Evolutionary conservation across 1,140 invertebrate species (phyloP), one percentile per base, ranked within the genome.

Genomic region (Amphibalanus amphitrite): DNA sequence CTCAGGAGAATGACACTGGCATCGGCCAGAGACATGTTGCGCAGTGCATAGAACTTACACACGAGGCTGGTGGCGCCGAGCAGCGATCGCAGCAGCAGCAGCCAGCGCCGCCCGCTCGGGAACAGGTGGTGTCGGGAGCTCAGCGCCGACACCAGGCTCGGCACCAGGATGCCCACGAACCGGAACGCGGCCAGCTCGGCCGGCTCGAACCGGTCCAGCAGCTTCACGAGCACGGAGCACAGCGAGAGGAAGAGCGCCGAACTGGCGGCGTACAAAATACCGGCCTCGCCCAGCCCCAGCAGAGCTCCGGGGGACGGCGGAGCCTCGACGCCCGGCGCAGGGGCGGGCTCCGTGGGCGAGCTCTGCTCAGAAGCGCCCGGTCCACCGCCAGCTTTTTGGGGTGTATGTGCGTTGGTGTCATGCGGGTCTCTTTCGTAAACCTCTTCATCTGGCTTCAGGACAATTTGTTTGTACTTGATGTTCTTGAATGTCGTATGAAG

Each of bases 1-100:
- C 91, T 93, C 80, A 95, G 94, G 23, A 95, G 90, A 70, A 95
- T 90, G 10, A 94, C 91, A 10, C 90, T 91, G 65, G 92, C 91
- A 80, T 94, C 91, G 20, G 90, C 91, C 40, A 95, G 78, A 13
- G 91, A 90, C 89, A 95, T 92, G 77, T 92, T 89, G 29, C 90
- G 83, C 75, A 94, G 90, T 29, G 92, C 91, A 79, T 92, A 92
- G 77, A 93, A 94, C 79, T 90, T 91, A 70, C 93, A 82, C 86
- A 93, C 91, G 8, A 94, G 80, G 3, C 90, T 89, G 0, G 90
- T 88, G 15, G 90, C 89, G n/a, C 92, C 91, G 64, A 91, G 87
- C 72, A 93, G 86, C 67, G 89, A 92, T 38, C 91, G 84, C 64
- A 93, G 77, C 59, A 88, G 72, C 15, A 89, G 77, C 29, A 80